phyloP scores from a whole-genome alignment of 2,888 invertebrate species.

The Yponomeuta cagnagella region DNA sequence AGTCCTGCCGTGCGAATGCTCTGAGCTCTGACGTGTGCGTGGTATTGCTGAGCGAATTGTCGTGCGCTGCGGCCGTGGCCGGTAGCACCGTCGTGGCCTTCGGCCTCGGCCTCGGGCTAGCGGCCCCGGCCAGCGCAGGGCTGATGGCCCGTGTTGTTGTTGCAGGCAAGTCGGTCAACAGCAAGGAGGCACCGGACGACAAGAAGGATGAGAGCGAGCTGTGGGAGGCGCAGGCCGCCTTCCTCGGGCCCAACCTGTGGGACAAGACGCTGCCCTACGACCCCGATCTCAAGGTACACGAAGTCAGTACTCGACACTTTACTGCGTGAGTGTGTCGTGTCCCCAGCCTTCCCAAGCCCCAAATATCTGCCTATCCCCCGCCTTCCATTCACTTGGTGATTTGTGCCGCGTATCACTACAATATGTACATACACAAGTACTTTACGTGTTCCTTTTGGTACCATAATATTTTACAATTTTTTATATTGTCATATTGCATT shows the following conservation, averaged over 20 bases:
- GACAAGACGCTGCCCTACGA: conserved; percentile 94
- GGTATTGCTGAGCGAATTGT: neutral
- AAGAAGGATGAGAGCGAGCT: conserved; percentile 89
- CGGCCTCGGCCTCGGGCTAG: neutral
- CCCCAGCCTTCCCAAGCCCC: conserved; percentile 48
- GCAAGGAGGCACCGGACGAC: conserved; percentile 79
- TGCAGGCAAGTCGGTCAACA: conserved; percentile 79
- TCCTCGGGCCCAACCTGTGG: conserved; percentile 97
- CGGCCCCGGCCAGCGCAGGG: conserved; percentile 20
- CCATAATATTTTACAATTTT: neutral
- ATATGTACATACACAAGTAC: too few species aligned
- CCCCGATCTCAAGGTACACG: conserved; percentile 95
- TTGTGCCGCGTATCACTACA: neutral
- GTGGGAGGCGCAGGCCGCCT: conserved; percentile 96
- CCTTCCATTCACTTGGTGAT: conserved; percentile 13
- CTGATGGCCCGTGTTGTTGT: conserved; percentile 54
- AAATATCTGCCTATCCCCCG: conserved; percentile 43
- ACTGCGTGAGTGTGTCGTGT: conserved; percentile 59
- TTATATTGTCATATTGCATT: neutral
- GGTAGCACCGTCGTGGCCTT: neutral
- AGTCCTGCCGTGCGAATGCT: neutral
- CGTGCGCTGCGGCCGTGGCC: neutral
- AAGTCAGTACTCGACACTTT: conserved; percentile 75
- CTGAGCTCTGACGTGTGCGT: neutral
- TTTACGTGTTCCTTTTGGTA: too few species aligned